Evolutionary conservation across 2,888 invertebrate species (phyloP).

Genomic region (Drosophila prolongata): DNA sequence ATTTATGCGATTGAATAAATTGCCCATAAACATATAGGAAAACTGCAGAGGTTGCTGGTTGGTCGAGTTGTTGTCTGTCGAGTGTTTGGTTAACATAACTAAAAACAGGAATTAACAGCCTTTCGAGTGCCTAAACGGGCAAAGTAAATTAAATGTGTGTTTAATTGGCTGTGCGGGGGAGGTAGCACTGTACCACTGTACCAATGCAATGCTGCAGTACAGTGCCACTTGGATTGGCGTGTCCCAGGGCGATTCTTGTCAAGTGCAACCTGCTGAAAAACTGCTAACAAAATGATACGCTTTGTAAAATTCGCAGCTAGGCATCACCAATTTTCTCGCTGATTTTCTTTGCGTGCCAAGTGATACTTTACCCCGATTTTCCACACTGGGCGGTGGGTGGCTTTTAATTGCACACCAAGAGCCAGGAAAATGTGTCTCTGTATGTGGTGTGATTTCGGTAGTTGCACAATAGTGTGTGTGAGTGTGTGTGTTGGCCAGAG

Average conservation of each 20-base stretch:
- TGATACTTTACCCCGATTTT: constrained; percentile 64
- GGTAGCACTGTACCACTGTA: constrained; percentile 15
- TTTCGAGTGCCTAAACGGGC: constrained; percentile 53
- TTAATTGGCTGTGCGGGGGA: constrained; percentile 57
- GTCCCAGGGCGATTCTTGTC: constrained; percentile 66
- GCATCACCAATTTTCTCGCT: constrained; percentile 72
- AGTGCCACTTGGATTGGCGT: constrained; percentile 47
- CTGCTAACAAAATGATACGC: constrained; percentile 81
- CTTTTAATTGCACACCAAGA: constrained; percentile 68
- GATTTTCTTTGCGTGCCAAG: constrained; percentile 78
- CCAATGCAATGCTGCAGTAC: constrained; percentile 1
- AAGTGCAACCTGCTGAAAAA: constrained; percentile 79
- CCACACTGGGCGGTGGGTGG: constrained; percentile 40
- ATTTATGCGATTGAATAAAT: constrained; percentile 79
- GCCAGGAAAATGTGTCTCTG: constrained; percentile 30
- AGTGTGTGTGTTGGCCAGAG: constrained; percentile 38
- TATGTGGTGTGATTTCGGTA: constrained; percentile 13
- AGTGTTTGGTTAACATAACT: constrained; percentile 71
- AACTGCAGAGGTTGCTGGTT: constrained; percentile 52
- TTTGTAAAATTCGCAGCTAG: constrained; percentile 70
- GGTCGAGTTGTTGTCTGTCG: constrained; percentile 20
- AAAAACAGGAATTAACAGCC: constrained; percentile 68
- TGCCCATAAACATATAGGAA: constrained; percentile 72
- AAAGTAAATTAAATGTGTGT: constrained; percentile 57
- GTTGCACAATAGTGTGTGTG: constrained; percentile 10